phyloP scores from a whole-genome alignment of 37 sponge, comb jelly and placozoan species.

The Geodia barretti region DNA sequence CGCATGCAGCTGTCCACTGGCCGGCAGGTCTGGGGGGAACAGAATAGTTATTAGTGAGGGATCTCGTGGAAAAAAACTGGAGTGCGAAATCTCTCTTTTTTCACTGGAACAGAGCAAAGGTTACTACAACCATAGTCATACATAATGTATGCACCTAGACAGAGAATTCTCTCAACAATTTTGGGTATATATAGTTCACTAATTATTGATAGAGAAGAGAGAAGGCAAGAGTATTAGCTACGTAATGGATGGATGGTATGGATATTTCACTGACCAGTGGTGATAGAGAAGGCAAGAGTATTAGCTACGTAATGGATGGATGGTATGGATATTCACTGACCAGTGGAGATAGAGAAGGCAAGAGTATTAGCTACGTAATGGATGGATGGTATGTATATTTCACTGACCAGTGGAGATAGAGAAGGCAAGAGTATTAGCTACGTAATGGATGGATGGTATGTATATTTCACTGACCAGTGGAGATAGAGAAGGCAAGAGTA shows the following conservation, averaged over 20 bases:
- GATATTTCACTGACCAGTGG: neutral
- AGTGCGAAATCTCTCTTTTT: no score
- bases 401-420: slow-evolving; percentile 37
- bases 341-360: neutral
- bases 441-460: neutral
- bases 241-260: neutral
- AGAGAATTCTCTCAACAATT: no score
- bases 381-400: neutral
- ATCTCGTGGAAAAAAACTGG: no score
- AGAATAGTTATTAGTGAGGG: no score
- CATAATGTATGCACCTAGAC: neutral
- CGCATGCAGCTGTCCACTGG: slow-evolving; percentile 32
- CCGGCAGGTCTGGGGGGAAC: slow-evolving; percentile 39
- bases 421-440: slow-evolving; percentile 14
- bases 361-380: neutral
- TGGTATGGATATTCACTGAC: neutral
- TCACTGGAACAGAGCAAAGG: neutral
- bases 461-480: slow-evolving; percentile 34
- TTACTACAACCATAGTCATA: neutral
- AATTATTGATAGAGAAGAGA: neutral
- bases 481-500: slow-evolving; percentile 13
- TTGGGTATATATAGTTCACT: neutral
- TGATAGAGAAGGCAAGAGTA: neutral
- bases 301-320: neutral
- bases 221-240: neutral